Evolutionary conservation across 2,113 vertebrate species (phyloP), one percentile per base, ranked within the genome.

Genomic region (Natator depressus): DNA sequence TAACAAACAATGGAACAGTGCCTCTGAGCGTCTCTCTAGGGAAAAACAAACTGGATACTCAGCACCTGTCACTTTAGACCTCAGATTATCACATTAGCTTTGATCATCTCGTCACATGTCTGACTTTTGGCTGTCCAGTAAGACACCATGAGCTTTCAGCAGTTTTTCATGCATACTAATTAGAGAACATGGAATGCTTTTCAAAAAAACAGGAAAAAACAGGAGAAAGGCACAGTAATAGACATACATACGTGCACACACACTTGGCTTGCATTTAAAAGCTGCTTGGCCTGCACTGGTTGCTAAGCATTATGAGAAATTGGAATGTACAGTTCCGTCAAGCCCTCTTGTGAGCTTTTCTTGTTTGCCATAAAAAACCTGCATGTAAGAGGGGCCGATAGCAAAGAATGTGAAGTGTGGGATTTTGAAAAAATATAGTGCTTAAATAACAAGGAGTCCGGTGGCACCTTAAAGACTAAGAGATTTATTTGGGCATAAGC

Each of bases 291-390:
- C 25, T 2, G 80, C 93, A 84, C 82, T 95, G 87, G 98, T 98
- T 98, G 98, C 98, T 98, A 98, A 97, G 98, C 96, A 85, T 62
- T 95, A 53, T 51, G 80, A 96, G 88, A 69, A 97, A 89, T 25
- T 94, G 96, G 95, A 98, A 98, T 97, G 93, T 83, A 85, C 83
- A 88, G 84, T 89, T 97, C 76, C 51, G 10, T 95, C 65, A 90
- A 94, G 50, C 49, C 79, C 90, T 85, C 95, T 91, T 80, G 20
- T 51, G 85, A 97, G 59, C 75, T 87, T 78, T 89, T 94, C 25
- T 82, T 86, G 87, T 91, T 62, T 92, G 90, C 93, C 90, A 91
- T 59, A 2, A 38, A 89, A 92, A 95, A 83, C 25, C 51, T 89
- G 53, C 69, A 88, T 35, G 38, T 72, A 89, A 87, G 86, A 96